Evolutionary conservation across 2,113 vertebrate genomes (phyloP).

Genomic region (Silurus meridionalis): DNA sequence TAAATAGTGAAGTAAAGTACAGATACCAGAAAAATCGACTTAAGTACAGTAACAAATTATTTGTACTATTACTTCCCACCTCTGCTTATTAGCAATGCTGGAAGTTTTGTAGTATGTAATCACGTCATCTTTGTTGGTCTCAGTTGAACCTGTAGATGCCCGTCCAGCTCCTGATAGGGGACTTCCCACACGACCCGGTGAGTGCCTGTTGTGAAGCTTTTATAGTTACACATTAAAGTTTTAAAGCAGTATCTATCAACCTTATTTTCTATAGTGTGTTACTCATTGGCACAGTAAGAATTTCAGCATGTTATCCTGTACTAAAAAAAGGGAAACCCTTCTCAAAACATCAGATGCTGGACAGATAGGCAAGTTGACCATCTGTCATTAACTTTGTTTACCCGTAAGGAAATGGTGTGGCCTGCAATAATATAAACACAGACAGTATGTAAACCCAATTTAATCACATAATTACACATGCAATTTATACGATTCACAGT

Average conservation of each 20-base stretch:
- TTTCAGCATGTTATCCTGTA: not conserved
- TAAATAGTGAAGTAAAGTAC: too few relatives aligned
- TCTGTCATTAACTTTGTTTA: not conserved
- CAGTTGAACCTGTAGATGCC: conserved; percentile 94
- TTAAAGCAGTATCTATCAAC: not conserved
- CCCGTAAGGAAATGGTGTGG: not conserved
- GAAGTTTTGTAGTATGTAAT: not conserved
- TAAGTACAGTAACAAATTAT: too few relatives aligned
- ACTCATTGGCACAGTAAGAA: not conserved
- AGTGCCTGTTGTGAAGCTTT: conserved; percentile 31
- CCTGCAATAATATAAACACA: not conserved
- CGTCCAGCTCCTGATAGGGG: conserved; percentile 92
- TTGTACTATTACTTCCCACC: too few relatives aligned
- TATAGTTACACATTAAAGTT: not conserved
- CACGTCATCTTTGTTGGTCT: conserved; percentile 29
- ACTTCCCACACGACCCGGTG: conserved; percentile 94
- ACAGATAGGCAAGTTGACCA: not conserved
- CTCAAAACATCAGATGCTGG: not conserved
- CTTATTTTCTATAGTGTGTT: not conserved
- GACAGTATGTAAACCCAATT: not conserved
- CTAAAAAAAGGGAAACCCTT: not conserved
- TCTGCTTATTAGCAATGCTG: not conserved
- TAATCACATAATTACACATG: not conserved
- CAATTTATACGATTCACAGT: not conserved
- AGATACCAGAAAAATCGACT: too few relatives aligned